Evolutionary conservation across 2,113 vertebrate genomes (phyloP).

Genomic region (Cryptotis parvus): DNA sequence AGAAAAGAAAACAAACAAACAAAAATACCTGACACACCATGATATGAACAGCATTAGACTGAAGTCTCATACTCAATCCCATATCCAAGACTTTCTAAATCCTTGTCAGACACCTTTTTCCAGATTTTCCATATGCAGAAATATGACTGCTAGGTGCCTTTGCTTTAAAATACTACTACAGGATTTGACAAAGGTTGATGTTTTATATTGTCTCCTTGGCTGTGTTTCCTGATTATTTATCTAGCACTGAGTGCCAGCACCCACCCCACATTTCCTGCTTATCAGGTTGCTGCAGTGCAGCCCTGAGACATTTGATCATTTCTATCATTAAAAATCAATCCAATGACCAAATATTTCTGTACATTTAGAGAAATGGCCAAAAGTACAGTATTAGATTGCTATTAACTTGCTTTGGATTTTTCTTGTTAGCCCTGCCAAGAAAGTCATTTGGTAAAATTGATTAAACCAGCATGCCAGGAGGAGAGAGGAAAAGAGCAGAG

Average conservation of each 20-base stretch:
- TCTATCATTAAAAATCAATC: constrained; percentile 77
- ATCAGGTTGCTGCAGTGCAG: constrained; percentile 66
- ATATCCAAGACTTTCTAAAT: not conserved
- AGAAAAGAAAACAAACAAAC: too few relatives aligned
- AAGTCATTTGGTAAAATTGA: constrained; percentile 80
- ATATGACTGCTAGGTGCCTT: constrained; percentile 30
- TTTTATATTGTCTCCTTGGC: constrained; percentile 41
- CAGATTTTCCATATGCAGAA: constrained; percentile 17
- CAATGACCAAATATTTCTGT: constrained; percentile 59
- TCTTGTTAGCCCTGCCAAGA: constrained; percentile 73
- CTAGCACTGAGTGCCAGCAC: not conserved
- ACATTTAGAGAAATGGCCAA: constrained; percentile 68
- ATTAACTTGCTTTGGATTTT: constrained; percentile 69
- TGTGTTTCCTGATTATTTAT: constrained; percentile 35
- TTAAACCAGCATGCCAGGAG: constrained; percentile 67
- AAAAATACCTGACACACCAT: too few relatives aligned
- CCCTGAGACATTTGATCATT: constrained; percentile 54
- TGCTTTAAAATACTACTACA: constrained; percentile 39
- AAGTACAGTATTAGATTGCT: constrained; percentile 62
- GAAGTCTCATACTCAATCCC: not conserved
- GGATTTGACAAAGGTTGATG: constrained; percentile 1
- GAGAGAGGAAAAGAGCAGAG: constrained; percentile 63
- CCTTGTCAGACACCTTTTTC: constrained; percentile 21
- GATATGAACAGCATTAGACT: not conserved
- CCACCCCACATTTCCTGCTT: constrained; percentile 42